Evolutionary conservation across 2,113 vertebrate genomes (phyloP).

Genomic region (Hippocampus comes): DNA sequence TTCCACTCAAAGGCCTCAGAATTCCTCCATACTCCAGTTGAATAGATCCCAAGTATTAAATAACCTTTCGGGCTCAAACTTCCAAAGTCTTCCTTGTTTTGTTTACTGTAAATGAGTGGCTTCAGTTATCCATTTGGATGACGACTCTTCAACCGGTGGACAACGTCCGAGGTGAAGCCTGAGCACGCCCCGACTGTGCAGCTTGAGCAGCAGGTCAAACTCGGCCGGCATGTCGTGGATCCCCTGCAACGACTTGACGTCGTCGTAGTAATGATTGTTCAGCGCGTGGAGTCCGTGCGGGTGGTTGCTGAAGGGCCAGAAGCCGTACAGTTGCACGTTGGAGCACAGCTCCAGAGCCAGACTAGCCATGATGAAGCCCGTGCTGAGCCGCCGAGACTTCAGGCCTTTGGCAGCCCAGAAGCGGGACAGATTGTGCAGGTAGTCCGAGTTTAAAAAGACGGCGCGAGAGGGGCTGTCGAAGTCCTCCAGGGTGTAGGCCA

Average conservation of each 20-base stretch:
- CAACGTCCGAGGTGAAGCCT: constrained; percentile 85
- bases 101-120: too few species aligned
- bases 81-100: too few species aligned
- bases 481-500: constrained; percentile 78
- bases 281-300: constrained; percentile 65
- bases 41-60: too few species aligned
- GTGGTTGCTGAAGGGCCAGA: constrained; percentile 88
- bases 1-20: too few species aligned
- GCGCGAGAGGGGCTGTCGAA: constrained; percentile 72
- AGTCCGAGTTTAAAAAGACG: constrained; percentile 85
- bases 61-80: too few species aligned
- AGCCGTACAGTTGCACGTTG: constrained; percentile 87
- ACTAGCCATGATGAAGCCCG: constrained; percentile 87
- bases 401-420: constrained; percentile 86
- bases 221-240: constrained; percentile 93
- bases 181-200: constrained; percentile 85
- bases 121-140: neutral
- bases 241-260: constrained; percentile 74
- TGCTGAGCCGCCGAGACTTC: constrained; percentile 77
- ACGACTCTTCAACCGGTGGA: constrained; percentile 12
- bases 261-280: constrained; percentile 92
- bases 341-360: constrained; percentile 84
- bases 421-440: constrained; percentile 77
- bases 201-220: constrained; percentile 81
- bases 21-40: too few species aligned